These are phyloP conservation scores for Chloromyia formosa DNA, from an alignment of 2,888 invertebrate genomes.

Conservation along the genomic window DNA sequence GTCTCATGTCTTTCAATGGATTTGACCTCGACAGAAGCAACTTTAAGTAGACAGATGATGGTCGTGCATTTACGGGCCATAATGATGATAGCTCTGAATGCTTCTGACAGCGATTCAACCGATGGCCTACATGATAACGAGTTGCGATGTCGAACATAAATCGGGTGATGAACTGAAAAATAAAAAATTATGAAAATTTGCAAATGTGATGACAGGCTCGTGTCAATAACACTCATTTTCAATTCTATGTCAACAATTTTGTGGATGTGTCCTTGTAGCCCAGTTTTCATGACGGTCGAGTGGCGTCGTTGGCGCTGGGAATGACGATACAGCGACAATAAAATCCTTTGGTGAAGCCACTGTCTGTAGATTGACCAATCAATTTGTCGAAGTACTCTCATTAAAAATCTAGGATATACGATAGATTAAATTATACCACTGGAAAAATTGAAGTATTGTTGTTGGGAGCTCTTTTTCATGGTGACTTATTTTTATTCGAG, in stretches of 20 bases:
- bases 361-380: too few relatives aligned
- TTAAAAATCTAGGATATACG: too few relatives aligned
- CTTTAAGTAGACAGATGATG: constrained; percentile 27
- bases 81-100: not conserved
- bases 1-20: constrained; percentile 13
- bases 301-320: too few relatives aligned
- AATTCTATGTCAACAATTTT: not conserved
- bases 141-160: not conserved
- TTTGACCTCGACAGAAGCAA: constrained; percentile 31
- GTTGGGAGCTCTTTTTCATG: too few relatives aligned
- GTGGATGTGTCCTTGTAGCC: not conserved
- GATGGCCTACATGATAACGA: not conserved
- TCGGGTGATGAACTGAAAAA: not conserved
- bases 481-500: too few relatives aligned
- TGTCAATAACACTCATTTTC: not conserved
- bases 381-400: too few relatives aligned
- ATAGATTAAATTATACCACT: too few relatives aligned
- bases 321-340: too few relatives aligned
- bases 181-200: not conserved
- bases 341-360: too few relatives aligned
- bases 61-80: constrained; percentile 18
- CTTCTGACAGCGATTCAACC: not conserved
- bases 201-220: not conserved
- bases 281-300: too few relatives aligned
- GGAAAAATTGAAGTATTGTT: too few relatives aligned